Percentiles rank a stretch among this genome's conserved stretches.
These are phyloP conservation scores for Misgurnus mizolepis DNA, from an alignment of 2,113 vertebrate genomes.

Conservation along the genomic window DNA sequence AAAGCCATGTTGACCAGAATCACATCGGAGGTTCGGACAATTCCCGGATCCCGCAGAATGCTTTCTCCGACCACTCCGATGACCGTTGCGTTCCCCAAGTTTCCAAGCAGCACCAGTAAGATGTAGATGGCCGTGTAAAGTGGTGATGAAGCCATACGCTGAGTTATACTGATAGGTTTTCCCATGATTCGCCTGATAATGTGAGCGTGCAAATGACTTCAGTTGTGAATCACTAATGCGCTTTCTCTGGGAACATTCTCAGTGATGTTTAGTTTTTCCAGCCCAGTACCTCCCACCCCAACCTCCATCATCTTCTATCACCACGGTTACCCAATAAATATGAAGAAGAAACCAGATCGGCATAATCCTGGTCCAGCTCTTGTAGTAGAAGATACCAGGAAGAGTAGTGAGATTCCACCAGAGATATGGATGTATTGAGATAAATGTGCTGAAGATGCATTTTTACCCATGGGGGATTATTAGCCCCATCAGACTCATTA, in stretches of 20 bases:
- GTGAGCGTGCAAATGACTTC: background rate
- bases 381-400: background rate
- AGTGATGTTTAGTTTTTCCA: background rate
- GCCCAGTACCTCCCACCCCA: background rate
- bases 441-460: conserved; percentile 41
- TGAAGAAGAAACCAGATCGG: background rate
- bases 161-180: background rate
- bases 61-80: conserved; percentile 68
- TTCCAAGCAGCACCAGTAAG: conserved; percentile 70
- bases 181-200: background rate
- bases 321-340: background rate
- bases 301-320: background rate
- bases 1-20: conserved; percentile 78
- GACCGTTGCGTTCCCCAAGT: conserved; percentile 71
- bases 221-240: background rate
- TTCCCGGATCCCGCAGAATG: conserved; percentile 56
- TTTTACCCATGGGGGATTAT: conserved; percentile 27
- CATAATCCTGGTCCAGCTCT: background rate
- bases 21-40: conserved; percentile 71
- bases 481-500: conserved; percentile 42
- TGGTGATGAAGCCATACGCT: conserved; percentile 8
- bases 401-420: conserved; percentile 47
- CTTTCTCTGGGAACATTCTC: conserved; percentile 3
- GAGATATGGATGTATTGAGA: conserved; percentile 12
- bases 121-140: conserved; percentile 64